phyloP scores from a whole-genome alignment of 2,888 invertebrate genomes.

The Azorinus chamasolen region DNA sequence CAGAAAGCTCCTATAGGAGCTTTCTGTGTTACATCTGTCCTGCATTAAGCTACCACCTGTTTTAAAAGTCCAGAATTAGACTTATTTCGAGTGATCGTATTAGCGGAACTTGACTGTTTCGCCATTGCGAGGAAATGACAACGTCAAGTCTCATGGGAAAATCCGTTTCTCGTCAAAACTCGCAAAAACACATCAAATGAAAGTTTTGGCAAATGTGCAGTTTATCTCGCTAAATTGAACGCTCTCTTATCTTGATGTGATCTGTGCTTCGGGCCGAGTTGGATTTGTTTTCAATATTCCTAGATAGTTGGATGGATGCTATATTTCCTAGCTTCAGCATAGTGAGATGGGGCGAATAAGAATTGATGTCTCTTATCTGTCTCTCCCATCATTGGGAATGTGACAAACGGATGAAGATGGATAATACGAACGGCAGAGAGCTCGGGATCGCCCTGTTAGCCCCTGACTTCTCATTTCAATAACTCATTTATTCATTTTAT shows the following conservation, averaged over 20 bases:
- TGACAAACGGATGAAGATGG: slow-evolving; percentile 64
- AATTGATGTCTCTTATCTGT: slow-evolving; percentile 73
- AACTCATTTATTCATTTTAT: slow-evolving; percentile 60
- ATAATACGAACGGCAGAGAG: slow-evolving; percentile 57
- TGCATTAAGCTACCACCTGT: too few species aligned
- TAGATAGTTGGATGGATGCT: slow-evolving; percentile 30
- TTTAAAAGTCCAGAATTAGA: too few species aligned
- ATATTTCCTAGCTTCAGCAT: slow-evolving; percentile 31
- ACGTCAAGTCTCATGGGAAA: slow-evolving; percentile 63
- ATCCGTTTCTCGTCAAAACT: slow-evolving; percentile 68
- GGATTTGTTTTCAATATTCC: slow-evolving; percentile 68
- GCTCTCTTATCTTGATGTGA: slow-evolving; percentile 74
- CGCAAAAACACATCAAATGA: slow-evolving; percentile 73
- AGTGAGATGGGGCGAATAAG: slow-evolving; percentile 44
- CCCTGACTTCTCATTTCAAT: slow-evolving; percentile 63
- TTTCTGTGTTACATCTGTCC: too few species aligned
- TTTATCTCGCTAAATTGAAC: slow-evolving; percentile 78
- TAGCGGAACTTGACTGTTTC: too few species aligned
- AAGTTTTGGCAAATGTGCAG: slow-evolving; percentile 74
- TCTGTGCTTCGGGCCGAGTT: slow-evolving; percentile 63
- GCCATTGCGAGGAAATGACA: slow-evolving; percentile 55
- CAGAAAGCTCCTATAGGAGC: too few species aligned
- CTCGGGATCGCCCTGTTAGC: slow-evolving; percentile 46
- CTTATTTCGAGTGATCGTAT: too few species aligned
- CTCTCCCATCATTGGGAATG: slow-evolving; percentile 63